Conservation (phyloP, 2,113 vertebrate species). For the Mustela nigripes region DNA sequence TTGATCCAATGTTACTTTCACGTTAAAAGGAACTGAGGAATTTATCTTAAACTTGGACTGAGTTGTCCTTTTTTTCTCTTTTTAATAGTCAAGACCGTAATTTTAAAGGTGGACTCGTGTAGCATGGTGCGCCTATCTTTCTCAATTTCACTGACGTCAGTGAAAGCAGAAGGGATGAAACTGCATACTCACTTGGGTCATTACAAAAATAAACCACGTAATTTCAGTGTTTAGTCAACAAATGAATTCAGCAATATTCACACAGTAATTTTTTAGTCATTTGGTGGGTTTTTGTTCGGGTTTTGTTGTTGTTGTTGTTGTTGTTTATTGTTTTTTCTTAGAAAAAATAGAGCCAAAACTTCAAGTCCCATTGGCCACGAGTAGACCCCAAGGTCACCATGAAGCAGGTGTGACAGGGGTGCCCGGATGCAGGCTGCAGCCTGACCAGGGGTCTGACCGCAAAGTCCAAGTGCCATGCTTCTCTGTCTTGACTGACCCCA, state of each 20-base stretch:
- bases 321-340: neutral
- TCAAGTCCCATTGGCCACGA: neutral
- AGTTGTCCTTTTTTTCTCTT: neutral
- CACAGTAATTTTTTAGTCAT: neutral
- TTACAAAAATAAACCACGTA: neutral
- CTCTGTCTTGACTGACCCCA: neutral
- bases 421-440: rapidly evolving
- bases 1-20: constrained; percentile 20
- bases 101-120: neutral
- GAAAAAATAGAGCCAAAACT: neutral
- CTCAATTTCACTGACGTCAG: neutral
- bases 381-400: neutral
- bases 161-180: neutral
- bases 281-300: neutral
- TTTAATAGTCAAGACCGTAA: neutral
- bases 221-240: constrained; percentile 45
- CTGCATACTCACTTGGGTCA: neutral
- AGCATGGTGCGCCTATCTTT: neutral
- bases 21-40: neutral
- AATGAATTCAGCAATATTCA: constrained; percentile 16
- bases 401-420: neutral
- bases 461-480: neutral
- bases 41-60: neutral
- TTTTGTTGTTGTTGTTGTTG: neutral
- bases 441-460: neutral